Evolutionary conservation across 1,140 invertebrate species (phyloP).

Genomic region (Scylla paramamosain): DNA sequence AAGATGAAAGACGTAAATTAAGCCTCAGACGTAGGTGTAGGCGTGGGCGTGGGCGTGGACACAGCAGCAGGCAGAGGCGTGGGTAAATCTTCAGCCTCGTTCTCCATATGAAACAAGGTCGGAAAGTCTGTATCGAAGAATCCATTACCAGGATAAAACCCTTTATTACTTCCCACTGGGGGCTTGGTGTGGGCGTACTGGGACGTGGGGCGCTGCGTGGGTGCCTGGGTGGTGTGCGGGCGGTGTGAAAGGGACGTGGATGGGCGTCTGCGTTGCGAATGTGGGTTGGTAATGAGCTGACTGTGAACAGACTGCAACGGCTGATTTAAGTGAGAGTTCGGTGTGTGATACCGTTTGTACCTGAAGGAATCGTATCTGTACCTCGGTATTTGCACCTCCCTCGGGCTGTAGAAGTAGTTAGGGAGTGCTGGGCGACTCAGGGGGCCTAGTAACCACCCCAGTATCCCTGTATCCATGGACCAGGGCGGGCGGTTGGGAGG

Average conservation of each 20-base stretch:
- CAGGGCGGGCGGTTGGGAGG: background rate
- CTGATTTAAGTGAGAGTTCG: too few relatives aligned
- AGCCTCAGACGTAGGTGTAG: background rate
- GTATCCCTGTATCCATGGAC: background rate
- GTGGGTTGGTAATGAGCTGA: background rate
- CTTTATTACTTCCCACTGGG: background rate
- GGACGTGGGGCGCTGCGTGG: background rate
- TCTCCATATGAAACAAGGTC: conserved; percentile 46
- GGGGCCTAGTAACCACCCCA: background rate
- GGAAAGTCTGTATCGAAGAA: conserved; percentile 69
- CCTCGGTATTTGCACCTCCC: conserved; percentile 28
- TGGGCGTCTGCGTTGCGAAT: background rate
- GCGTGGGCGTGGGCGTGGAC: background rate
- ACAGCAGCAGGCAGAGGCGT: background rate
- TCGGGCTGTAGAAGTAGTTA: background rate
- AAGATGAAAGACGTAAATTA: too few relatives aligned
- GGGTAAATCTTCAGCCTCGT: background rate
- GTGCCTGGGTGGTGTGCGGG: background rate
- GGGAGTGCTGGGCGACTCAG: background rate
- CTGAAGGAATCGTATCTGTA: background rate
- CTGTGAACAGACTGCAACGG: background rate
- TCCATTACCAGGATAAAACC: conserved; percentile 65
- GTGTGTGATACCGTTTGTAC: too few relatives aligned
- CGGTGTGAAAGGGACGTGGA: background rate
- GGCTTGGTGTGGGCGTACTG: background rate